A percentile compares a stretch with the other conserved stretches of the same genome.
Evolutionary conservation across 2,797 vertebrate genomes (phyloP).

Genomic region (Lateolabrax maculatus): DNA sequence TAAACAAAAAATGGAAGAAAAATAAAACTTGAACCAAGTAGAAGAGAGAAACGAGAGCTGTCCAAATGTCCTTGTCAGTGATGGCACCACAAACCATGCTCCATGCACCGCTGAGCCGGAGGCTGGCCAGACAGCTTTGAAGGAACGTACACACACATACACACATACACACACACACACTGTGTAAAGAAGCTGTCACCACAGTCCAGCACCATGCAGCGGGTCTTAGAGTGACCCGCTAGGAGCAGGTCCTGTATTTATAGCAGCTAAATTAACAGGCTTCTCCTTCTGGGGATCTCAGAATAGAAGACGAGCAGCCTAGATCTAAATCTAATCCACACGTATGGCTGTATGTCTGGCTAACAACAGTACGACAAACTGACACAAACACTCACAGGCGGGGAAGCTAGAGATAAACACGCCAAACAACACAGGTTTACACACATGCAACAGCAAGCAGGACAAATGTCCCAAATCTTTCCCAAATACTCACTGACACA

Average conservation of each 20-base stretch:
- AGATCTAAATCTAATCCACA: constrained; percentile 67
- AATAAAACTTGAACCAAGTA: not conserved
- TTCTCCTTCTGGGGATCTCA: constrained; percentile 74
- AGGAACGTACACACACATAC: constrained; percentile 11
- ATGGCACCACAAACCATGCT: constrained; percentile 30
- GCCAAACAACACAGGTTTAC: constrained; percentile 14
- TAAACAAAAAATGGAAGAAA: not conserved
- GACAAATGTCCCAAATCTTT: constrained; percentile 25
- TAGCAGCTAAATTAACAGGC: constrained; percentile 79
- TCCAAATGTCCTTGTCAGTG: constrained; percentile 39
- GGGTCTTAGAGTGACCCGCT: constrained; percentile 62
- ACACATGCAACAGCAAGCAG: constrained; percentile 4
- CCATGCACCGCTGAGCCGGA: constrained; percentile 39
- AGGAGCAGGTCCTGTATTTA: constrained; percentile 75
- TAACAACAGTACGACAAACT: constrained; percentile 21
- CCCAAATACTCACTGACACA: not conserved
- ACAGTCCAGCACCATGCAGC: constrained; percentile 47
- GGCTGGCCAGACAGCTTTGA: constrained; percentile 22
- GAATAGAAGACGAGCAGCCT: constrained; percentile 74
- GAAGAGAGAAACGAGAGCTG: not conserved
- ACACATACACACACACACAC: constrained; percentile 10
- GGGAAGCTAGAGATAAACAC: constrained; percentile 31
- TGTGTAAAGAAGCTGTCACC: constrained; percentile 38
- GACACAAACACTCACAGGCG: constrained; percentile 29
- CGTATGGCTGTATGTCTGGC: constrained; percentile 31